A percentile compares a stretch with the other conserved stretches of the same genome.
phyloP scores from a whole-genome alignment of 2,888 invertebrate genomes.

The Amiota minor region DNA sequence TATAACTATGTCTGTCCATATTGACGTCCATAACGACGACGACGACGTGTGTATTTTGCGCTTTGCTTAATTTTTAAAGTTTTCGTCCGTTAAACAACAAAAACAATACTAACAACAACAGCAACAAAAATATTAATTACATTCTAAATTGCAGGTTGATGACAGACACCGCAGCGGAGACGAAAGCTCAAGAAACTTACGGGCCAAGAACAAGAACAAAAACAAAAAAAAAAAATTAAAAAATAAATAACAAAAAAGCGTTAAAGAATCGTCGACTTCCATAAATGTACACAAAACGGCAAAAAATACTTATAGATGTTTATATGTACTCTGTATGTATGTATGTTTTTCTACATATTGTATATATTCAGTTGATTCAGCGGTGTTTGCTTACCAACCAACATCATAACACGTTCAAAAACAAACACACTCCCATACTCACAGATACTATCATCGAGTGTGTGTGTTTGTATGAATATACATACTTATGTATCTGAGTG shows the following conservation, averaged over 20 bases:
- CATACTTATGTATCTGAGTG: conserved; percentile 40
- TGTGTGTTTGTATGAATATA: conserved; percentile 48
- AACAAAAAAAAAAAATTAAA: conserved; percentile 3
- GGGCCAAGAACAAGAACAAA: not conserved
- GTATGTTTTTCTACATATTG: conserved; percentile 43
- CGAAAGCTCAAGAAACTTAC: not conserved
- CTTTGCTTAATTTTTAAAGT: not conserved
- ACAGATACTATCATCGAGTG: conserved; percentile 42
- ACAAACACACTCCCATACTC: conserved; percentile 32
- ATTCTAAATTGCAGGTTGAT: conserved; percentile 7
- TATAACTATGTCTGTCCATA: not conserved
- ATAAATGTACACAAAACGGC: conserved; percentile 25
- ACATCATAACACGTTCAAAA: conserved; percentile 24
- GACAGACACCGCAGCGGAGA: not conserved
- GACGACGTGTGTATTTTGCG: not conserved
- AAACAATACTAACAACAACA: conserved; percentile 10
- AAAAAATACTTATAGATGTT: conserved; percentile 30
- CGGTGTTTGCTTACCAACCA: conserved; percentile 57
- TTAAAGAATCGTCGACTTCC: conserved; percentile 8
- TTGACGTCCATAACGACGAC: no score
- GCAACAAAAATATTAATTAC: conserved; percentile 17
- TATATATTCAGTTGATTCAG: conserved; percentile 49
- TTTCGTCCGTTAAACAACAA: conserved; percentile 5
- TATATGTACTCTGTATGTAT: conserved; percentile 36
- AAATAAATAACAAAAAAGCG: not conserved